Conservation (phyloP, 2,113 vertebrate genomes). For the Etia nguti region DNA sequence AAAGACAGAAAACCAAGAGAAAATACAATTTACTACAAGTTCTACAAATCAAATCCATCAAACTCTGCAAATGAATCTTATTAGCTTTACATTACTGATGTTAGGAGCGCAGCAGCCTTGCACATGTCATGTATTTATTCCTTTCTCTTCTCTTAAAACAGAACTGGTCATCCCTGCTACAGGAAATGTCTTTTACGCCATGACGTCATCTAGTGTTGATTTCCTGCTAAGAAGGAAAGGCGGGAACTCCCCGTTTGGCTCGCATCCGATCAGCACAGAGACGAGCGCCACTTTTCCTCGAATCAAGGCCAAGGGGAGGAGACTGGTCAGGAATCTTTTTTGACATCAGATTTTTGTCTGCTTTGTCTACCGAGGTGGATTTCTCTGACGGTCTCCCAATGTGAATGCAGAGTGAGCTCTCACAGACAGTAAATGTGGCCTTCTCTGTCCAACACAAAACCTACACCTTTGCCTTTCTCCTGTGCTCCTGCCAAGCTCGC, state of each 20-base stretch:
- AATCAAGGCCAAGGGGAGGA: constrained; percentile 84
- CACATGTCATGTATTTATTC: neutral
- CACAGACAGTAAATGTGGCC: constrained; percentile 11
- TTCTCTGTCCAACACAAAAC: constrained; percentile 2
- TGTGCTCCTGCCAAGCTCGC: neutral
- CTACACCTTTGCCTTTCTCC: constrained; percentile 12
- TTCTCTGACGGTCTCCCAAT: neutral
- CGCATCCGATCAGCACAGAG: constrained; percentile 60
- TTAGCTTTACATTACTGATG: neutral
- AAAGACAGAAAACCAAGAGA: neutral
- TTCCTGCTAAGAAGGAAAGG: constrained; percentile 78
- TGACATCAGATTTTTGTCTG: constrained; percentile 31
- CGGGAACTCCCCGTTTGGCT: constrained; percentile 51
- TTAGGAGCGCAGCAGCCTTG: neutral
- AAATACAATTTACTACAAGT: neutral
- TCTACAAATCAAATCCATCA: neutral
- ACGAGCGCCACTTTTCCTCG: constrained; percentile 84
- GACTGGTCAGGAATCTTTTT: constrained; percentile 76
- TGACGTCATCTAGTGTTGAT: constrained; percentile 83
- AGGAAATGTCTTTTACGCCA: constrained; percentile 89
- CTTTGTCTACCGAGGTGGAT: neutral
- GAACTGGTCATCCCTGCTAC: constrained; percentile 83
- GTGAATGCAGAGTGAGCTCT: neutral
- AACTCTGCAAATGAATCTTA: neutral
- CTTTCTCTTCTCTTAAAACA: constrained; percentile 10